A percentile compares a stretch with the other conserved stretches of the same genome.
These are phyloP conservation scores for Amphilophus citrinellus DNA, from an alignment of 2,113 vertebrate genomes.

Conservation along the genomic window DNA sequence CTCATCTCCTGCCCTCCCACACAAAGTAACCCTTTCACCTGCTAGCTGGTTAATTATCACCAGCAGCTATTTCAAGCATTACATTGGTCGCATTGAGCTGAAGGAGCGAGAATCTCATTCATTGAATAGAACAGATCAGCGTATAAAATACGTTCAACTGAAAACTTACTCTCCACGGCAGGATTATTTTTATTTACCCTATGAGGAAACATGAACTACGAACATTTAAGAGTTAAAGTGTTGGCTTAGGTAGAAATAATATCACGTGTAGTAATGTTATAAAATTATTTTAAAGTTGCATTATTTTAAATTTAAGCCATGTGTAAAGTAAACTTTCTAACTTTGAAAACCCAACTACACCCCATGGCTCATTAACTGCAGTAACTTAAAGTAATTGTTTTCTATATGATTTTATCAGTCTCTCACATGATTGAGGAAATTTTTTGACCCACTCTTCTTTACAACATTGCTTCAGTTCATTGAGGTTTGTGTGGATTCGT, in stretches of 20 bases:
- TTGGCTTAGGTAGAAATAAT: neutral
- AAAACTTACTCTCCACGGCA: neutral
- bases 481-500: neutral
- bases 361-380: neutral
- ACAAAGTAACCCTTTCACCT: conserved; percentile 67
- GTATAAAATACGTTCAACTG: neutral
- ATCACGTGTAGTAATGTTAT: neutral
- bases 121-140: conserved; percentile 10
- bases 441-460: no score
- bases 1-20: conserved; percentile 61
- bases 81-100: neutral
- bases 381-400: no score
- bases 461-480: no score
- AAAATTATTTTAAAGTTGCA: neutral
- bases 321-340: neutral
- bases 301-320: neutral
- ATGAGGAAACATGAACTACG: neutral
- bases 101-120: conserved; percentile 40
- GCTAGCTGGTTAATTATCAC: conserved; percentile 67
- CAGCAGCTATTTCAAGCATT: conserved; percentile 57
- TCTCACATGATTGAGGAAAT: no score
- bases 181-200: neutral
- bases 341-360: neutral
- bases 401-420: no score
- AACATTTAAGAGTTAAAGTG: neutral